Conservation (phyloP, 1,140 invertebrate genomes). For the Coboldia fuscipes region DNA sequence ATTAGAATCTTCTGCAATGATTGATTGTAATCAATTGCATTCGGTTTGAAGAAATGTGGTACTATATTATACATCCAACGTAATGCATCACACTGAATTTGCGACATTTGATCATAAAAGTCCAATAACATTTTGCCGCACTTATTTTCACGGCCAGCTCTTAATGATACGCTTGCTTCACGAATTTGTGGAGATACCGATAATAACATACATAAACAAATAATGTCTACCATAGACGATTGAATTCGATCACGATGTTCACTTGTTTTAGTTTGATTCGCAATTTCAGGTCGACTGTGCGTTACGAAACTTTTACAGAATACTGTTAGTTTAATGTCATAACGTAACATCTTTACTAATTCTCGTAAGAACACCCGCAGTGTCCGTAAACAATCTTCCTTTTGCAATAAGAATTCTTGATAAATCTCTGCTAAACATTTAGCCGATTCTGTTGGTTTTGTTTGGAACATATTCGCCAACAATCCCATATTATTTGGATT, state of each 20-base stretch:
- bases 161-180: constrained; percentile 29
- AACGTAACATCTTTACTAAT: constrained; percentile 58
- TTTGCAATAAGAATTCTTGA: constrained; percentile 65
- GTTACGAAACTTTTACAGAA: constrained; percentile 48
- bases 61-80: constrained; percentile 71
- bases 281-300: constrained; percentile 32
- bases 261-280: constrained; percentile 7
- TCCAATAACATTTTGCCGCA: constrained; percentile 25
- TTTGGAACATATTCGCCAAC: constrained; percentile 66
- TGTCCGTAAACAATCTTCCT: constrained; percentile 77
- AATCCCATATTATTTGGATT: constrained; percentile 79
- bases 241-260: constrained; percentile 69
- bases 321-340: constrained; percentile 51
- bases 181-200: constrained; percentile 52
- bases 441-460: constrained; percentile 50
- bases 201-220: constrained; percentile 68
- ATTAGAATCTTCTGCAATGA: constrained; percentile 73
- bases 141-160: constrained; percentile 14
- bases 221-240: constrained; percentile 59
- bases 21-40: constrained; percentile 47
- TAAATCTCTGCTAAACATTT: constrained; percentile 59
- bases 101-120: constrained; percentile 46
- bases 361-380: constrained; percentile 61
- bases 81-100: constrained; percentile 60
- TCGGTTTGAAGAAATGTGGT: constrained; percentile 48